Evolutionary conservation across 2,797 vertebrate genomes (phyloP).

Genomic region (Eurystomus glaucurus): DNA sequence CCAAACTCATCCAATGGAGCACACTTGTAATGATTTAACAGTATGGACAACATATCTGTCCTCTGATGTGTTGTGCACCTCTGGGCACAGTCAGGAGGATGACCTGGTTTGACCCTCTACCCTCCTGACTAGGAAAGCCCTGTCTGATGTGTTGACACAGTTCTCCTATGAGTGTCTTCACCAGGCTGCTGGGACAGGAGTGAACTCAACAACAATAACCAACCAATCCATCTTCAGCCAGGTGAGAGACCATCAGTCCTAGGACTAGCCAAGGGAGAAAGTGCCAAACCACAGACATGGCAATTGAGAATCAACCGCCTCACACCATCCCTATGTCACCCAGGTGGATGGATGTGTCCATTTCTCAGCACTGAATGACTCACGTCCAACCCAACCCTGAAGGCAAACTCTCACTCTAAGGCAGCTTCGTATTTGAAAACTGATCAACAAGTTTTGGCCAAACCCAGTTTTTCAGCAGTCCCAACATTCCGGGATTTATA

Average conservation of each 20-base stretch:
- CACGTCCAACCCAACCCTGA: background rate
- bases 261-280: background rate
- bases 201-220: background rate
- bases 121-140: background rate
- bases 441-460: background rate
- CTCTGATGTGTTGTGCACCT: background rate
- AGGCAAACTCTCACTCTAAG: background rate
- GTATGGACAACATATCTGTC: background rate
- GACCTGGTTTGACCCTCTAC: background rate
- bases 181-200: background rate
- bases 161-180: background rate
- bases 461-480: background rate
- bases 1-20: background rate
- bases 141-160: background rate
- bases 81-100: background rate
- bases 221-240: background rate
- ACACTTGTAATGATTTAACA: background rate
- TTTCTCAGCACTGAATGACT: background rate
- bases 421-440: background rate
- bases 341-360: background rate
- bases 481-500: background rate
- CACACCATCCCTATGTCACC: accelerated
- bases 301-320: background rate
- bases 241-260: background rate
- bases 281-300: background rate